Conservation (phyloP, 2,797 vertebrate species). For the Labeo calbasu region DNA sequence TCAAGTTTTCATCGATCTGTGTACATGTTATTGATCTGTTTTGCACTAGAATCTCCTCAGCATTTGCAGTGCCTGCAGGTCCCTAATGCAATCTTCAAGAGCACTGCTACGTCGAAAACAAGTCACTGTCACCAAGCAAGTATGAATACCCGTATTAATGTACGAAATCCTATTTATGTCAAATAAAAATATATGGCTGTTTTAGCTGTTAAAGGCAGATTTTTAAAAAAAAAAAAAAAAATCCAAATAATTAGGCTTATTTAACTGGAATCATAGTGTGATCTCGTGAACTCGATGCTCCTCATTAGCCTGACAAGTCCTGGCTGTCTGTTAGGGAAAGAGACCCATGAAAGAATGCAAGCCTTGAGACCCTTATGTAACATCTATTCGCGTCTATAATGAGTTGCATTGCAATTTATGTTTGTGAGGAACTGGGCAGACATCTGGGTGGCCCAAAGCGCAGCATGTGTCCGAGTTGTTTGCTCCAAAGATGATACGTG, state of each 20-base stretch:
- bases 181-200: background rate
- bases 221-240: too few relatives aligned
- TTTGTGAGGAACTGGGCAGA: background rate
- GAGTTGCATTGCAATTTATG: conserved; percentile 26
- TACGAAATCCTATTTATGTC: background rate
- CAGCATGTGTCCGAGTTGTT: background rate
- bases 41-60: conserved; percentile 12
- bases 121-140: background rate
- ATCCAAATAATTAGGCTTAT: background rate
- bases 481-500: background rate
- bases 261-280: background rate
- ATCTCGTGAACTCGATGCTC: background rate
- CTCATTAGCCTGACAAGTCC: conserved; percentile 7
- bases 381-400: conserved; percentile 20
- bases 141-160: background rate
- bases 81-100: background rate
- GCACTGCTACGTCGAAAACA: background rate
- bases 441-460: conserved; percentile 15
- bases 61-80: background rate
- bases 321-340: background rate
- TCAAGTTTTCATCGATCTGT: conserved; percentile 28
- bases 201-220: background rate
- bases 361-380: conserved; percentile 25
- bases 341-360: conserved; percentile 4
- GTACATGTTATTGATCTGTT: conserved; percentile 35